Base-by-base conservation (phyloP, 2,113 vertebrate genomes). In the Oenanthe oenanthe region DNA sequence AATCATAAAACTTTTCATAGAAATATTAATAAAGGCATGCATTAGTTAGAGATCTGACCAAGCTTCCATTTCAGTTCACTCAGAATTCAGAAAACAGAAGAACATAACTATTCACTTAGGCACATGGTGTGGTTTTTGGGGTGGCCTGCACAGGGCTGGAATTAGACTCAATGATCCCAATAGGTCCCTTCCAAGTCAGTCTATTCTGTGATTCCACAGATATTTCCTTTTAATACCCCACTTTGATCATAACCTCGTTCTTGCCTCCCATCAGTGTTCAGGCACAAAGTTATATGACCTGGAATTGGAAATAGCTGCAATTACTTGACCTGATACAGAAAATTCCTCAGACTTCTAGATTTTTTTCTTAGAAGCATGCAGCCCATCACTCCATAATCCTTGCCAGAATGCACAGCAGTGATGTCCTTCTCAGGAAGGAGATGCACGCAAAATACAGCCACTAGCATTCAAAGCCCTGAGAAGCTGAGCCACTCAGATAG, bases 131-230 rank as follows among this genome's bases (percentile, higher is more conserved):
- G 45, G 34, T 53, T 61, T 17, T 53, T 61, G 38, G 47, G 13
- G 24, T 53, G 61, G 18, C 53, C 38, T 10, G 32, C 28, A 24
- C n/a, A n/a, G 53, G 29, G 19, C 25, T 3, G 6, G 38, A 89
- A 16, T 1, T 47, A 38, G 47, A 75, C 13, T 34, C 1, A 0
- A 40, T 34, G 40, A 82, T 61, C 53, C 38, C 3, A 1, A 29
- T 25, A 19, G 45, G 15, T 51, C 43, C 22, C 24, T 38, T 74
- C 28, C 28, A 74, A 60, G 28, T 47, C 53, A 34, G 24, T 16
- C 17, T 53, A 29, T 25, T 60, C 61, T 60, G 14, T 38, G 38
- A 81, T 16, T 38, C 36, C 24, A 66, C 11, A 1, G 40, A 42
- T 16, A 66, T 13, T 65, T 29, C 61, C 42, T 72, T 45, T 81